Evolutionary conservation across 2,113 vertebrate species (phyloP), one percentile per base, ranked within the genome.

Genomic region (Xyliphius kryptos): DNA sequence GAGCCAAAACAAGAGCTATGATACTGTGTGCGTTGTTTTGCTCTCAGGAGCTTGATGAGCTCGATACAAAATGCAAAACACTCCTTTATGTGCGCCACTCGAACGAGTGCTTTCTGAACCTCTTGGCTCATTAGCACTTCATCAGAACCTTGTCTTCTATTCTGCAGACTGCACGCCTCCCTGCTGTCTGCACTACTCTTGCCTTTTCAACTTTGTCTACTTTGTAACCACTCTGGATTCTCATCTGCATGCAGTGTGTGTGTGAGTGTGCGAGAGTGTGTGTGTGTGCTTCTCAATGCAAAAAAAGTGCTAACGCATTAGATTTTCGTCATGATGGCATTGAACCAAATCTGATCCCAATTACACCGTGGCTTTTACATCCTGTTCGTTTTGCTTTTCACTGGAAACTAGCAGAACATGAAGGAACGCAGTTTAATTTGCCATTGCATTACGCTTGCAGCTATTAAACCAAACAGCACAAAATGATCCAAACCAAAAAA

Each of bases 301-400:
- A n/a, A n/a, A n/a, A 10, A 15, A 61, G 47, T 16, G 32, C 52
- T 58, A 53, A 36, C 57, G 40, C 52, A 44, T 61, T 44, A 63
- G 56, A 12, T 36, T 61, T 65, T 56, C 43, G 64, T 68, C 57
- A 64, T 60, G 68, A 68, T 6, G 17, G 37, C 51, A 21, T 5
- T 44, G 44, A 61, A 56, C 50, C 51, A 38, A 58, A 51, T 46
- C 50, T 68, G 66, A 61, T 61, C 58, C 61, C 51, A 46, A 72
- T 72, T 68, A 56, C 56, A 56, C 37, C 52, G 51, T n/a, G n/a
- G n/a, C 54, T 66, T 50, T 55, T 48, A 56, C 52, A 65, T 22
- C 32, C 59, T 61, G 59, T 38, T 51, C n/a, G n/a, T n/a, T n/a
- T n/a, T n/a, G n/a, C n/a, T n/a, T n/a, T n/a, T n/a, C 32, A 21